Evolutionary conservation across 1,140 invertebrate species (phyloP), one percentile per base, ranked within the genome.

Genomic region (Drosophila burlai): DNA sequence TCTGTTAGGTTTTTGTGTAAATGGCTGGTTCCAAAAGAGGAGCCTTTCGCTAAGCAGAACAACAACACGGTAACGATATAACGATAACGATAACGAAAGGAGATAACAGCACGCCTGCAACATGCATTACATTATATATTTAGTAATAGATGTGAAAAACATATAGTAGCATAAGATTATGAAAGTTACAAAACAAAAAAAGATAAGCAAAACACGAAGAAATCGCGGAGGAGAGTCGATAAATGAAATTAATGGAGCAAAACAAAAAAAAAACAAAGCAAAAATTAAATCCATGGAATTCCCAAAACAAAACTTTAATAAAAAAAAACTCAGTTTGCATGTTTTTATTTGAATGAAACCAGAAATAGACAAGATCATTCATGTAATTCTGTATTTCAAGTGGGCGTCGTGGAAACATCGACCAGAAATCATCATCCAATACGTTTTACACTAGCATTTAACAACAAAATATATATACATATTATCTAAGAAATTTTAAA

Each of bases 111-210:
- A 68, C 58, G 50, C 72, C 63, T 52, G 59, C 75, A 76, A 77
- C 75, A 76, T 60, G 60, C 73, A 73, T 80, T 80, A 84, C 81
- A 90, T 77, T 84, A 66, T 74, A 84, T 85, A 90, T 80, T 84
- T 89, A 89, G 84, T 72, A 89, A 87, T 87, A 81, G 83, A 79
- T 87, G 84, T 84, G 81, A 87, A 90, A 75, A 84, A 81, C 74
- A 81, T 74, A 78, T 65, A 78, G 67, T 90, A 84, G 45, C 62
- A 66, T 90, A 90, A 89, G 85, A 72, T 47, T 87, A 87, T 82
- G 79, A 89, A 90, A 80, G 61, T 54, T 79, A 84, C 58, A 77
- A 45, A 80, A 45, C 58, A 31, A 49, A 78, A 62, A 50, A 78
- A 62, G 40, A 29, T 45, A 83, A 38, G 52, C 64, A 65, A 55